Evolutionary conservation across 2,797 vertebrate species (phyloP), one percentile per base, ranked within the genome.

Genomic region (Pteronotus mesoamericanus): DNA sequence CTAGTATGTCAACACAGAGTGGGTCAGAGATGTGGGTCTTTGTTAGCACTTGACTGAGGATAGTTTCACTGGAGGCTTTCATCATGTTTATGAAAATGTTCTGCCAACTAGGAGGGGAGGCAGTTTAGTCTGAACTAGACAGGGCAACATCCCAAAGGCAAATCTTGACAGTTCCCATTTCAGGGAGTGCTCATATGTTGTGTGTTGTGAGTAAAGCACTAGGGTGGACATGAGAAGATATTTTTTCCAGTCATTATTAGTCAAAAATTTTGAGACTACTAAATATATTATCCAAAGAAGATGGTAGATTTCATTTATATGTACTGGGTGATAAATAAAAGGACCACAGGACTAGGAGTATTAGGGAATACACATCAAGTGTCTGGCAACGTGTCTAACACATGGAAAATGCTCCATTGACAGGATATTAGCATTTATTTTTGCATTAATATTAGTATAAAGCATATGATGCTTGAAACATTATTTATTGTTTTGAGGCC

Each of bases 1-100:
- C 21, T 24, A 1, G 7, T 22, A 1, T 0, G 4, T 34, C 42
- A 3, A 19, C 2, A 9, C 32, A 29, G 1, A 0, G 2, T 69
- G 69, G 19, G 8, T 57, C 48, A 44, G 68, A 86, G 75, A 18
- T 8, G 2, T 21, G 26, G 18, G 57, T 74, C 53, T 44, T 16
- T 10, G 64, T 51, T n/a, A 48, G 46, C 2, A 2, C 26, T 48
- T 34, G n/a, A 34, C 91, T 68, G 16, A 32, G 53, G 42, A 44
- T 8, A 5, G 42, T 64, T 26, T 69, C n/a, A 32, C 2, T 5
- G 12, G 48, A 29, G n/a, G n/a, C 39, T 37, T 61, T 29, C 6
- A 22, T 42, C 48, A 12, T 37, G 46, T n/a, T 24, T 18, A 6
- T 53, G 83, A 34, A 61, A 59, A 74, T 93, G 37, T 53, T 75